These are phyloP conservation scores for Lepus townsendii DNA, from an alignment of 2,797 vertebrate genomes.

Conservation along the genomic window DNA sequence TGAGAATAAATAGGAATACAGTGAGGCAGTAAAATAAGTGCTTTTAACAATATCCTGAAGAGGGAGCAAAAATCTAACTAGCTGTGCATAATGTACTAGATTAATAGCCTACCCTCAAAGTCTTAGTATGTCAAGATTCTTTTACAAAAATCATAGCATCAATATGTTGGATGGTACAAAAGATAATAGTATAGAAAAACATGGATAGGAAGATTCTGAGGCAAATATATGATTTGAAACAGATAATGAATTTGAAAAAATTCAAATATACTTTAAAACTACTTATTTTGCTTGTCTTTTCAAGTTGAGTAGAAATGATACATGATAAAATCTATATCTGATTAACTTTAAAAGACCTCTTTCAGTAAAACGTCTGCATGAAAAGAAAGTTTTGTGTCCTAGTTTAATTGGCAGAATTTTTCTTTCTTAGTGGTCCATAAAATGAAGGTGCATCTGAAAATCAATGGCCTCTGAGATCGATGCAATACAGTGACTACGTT, in stretches of 20 bases:
- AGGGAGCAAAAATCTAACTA: not conserved
- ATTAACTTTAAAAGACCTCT: not conserved
- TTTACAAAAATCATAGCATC: conserved; percentile 8
- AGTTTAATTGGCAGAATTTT: conserved; percentile 53
- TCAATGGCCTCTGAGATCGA: not conserved
- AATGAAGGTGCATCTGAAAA: conserved; percentile 51
- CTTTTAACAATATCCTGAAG: not conserved
- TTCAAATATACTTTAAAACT: not conserved
- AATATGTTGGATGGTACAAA: conserved; percentile 9
- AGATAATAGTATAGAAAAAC: not conserved
- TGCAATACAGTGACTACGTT: not conserved
- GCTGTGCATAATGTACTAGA: not conserved
- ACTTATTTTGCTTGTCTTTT: conserved; percentile 49
- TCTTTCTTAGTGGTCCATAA: conserved; percentile 57
- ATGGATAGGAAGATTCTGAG: not conserved
- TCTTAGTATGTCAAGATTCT: conserved; percentile 14
- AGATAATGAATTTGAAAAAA: conserved; percentile 23
- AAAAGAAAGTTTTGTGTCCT: conserved; percentile 36
- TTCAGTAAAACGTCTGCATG: conserved; percentile 21
- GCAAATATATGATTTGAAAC: not conserved
- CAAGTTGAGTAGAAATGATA: conserved; percentile 1
- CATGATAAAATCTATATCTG: conserved; percentile 36
- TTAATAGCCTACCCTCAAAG: not conserved
- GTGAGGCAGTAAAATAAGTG: not conserved
- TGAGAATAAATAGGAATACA: not conserved